These are phyloP conservation scores for Cossypha caffra DNA, from an alignment of 2,797 vertebrate species.

Conservation along the genomic window DNA sequence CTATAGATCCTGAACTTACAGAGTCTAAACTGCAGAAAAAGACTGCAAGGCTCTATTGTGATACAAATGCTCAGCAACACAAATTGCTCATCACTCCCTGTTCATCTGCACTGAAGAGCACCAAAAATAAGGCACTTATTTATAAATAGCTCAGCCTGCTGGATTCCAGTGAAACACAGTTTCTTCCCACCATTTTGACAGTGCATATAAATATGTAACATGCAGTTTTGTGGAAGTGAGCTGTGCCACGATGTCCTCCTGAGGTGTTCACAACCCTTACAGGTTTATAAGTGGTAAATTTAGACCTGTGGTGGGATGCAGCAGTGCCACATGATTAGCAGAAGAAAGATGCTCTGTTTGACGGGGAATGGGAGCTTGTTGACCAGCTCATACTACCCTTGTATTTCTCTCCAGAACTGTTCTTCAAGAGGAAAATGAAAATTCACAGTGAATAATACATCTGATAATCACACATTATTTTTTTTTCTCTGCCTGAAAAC, in stretches of 20 bases:
- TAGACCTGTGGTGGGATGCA: not conserved
- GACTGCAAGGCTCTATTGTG: conserved; percentile 25
- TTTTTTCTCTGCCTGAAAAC: not conserved
- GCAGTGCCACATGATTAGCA: not conserved
- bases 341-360: not conserved
- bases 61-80: conserved; percentile 49
- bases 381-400: not conserved
- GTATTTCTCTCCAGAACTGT: not conserved
- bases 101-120: conserved; percentile 56
- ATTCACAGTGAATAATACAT: conserved; percentile 10
- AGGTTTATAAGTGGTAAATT: not conserved
- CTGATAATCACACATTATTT: not conserved
- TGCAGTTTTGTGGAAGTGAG: conserved; percentile 21
- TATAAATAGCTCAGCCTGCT: conserved; percentile 64
- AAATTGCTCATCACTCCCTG: conserved; percentile 60
- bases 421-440: not conserved
- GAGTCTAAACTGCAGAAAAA: conserved; percentile 24
- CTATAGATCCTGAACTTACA: not conserved
- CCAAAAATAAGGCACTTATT: conserved; percentile 67
- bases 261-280: not conserved
- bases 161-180: conserved; percentile 27
- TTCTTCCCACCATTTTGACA: conserved; percentile 64
- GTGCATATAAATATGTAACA: conserved; percentile 47
- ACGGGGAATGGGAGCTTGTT: not conserved
- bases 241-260: not conserved